Conservation (phyloP, 2,888 invertebrate genomes). For the Amiota minor region DNA sequence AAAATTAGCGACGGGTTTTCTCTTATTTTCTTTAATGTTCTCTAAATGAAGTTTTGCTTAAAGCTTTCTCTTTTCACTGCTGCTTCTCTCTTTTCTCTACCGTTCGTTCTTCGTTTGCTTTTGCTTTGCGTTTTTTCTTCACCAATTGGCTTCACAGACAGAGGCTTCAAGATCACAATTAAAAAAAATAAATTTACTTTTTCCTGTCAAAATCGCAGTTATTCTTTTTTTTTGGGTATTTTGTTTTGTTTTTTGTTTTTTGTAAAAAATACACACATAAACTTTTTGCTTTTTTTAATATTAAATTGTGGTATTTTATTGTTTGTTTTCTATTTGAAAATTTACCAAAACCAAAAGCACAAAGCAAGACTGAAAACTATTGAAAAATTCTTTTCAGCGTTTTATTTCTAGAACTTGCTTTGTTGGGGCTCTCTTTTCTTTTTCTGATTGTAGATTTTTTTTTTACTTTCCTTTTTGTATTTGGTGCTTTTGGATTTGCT, state of each 20-base stretch:
- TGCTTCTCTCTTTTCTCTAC: too few relatives aligned
- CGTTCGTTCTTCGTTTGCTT: conserved; percentile 43
- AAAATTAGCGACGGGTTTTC: conserved; percentile 66
- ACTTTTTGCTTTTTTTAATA: conserved; percentile 21
- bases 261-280: conserved; percentile 29
- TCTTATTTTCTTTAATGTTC: conserved; percentile 37
- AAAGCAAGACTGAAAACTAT: conserved; percentile 40
- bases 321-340: conserved; percentile 34
- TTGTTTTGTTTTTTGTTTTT: conserved; percentile 28
- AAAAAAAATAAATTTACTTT: conserved; percentile 46
- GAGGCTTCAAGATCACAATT: conserved; percentile 66
- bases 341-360: conserved; percentile 33
- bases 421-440: conserved; percentile 27
- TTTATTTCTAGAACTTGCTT: conserved; percentile 24
- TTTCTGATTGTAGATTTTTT: conserved; percentile 25
- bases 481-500: conserved; percentile 23
- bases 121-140: conserved; percentile 54
- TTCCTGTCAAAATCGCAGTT: conserved; percentile 18
- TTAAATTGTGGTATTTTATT: conserved; percentile 4
- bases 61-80: conserved; percentile 58
- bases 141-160: conserved; percentile 54
- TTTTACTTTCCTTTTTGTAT: conserved; percentile 30
- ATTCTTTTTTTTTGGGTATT: conserved; percentile 39
- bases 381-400: conserved; percentile 43
- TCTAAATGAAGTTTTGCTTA: conserved; percentile 51